Conservation (phyloP, 1,140 invertebrate genomes). For the Trichonephila clavata region DNA sequence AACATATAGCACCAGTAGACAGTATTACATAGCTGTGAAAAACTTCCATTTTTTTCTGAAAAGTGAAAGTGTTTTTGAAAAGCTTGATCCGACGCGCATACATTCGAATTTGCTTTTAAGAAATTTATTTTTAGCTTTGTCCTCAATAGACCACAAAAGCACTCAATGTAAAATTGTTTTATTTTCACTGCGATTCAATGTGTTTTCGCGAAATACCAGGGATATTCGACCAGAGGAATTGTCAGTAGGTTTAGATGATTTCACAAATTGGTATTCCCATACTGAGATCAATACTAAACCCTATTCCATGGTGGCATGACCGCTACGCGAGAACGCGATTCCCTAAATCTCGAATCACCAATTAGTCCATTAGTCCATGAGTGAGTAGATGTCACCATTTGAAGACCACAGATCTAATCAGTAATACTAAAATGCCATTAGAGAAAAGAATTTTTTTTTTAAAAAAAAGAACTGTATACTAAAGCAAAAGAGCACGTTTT, state of each 20-base stretch:
- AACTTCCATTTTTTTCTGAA: neutral
- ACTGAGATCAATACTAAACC: constrained; percentile 29
- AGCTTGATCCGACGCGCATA: constrained; percentile 2
- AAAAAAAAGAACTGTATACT: neutral
- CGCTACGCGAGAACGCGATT: constrained; percentile 64
- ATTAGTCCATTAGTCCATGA: constrained; percentile 16
- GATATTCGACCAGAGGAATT: neutral
- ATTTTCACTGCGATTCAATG: constrained; percentile 6
- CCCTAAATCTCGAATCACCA: neutral
- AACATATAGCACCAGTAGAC: neutral
- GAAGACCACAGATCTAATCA: constrained; percentile 18
- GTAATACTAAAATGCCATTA: constrained; percentile 41
- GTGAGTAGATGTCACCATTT: constrained; percentile 5
- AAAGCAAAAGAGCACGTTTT: constrained; percentile 13
- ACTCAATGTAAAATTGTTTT: neutral
- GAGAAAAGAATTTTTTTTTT: constrained; percentile 31
- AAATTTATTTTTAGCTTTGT: neutral
- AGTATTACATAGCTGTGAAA: neutral
- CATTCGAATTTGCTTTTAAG: neutral
- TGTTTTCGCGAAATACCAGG: constrained; percentile 61
- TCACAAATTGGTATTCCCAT: neutral
- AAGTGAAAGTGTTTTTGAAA: constrained; percentile 31
- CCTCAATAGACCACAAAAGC: neutral
- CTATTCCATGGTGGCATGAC: constrained; percentile 29
- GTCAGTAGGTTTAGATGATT: constrained; percentile 35